phyloP scores from a whole-genome alignment of 2,113 vertebrate species.

The Erythrocercus mccallii region DNA sequence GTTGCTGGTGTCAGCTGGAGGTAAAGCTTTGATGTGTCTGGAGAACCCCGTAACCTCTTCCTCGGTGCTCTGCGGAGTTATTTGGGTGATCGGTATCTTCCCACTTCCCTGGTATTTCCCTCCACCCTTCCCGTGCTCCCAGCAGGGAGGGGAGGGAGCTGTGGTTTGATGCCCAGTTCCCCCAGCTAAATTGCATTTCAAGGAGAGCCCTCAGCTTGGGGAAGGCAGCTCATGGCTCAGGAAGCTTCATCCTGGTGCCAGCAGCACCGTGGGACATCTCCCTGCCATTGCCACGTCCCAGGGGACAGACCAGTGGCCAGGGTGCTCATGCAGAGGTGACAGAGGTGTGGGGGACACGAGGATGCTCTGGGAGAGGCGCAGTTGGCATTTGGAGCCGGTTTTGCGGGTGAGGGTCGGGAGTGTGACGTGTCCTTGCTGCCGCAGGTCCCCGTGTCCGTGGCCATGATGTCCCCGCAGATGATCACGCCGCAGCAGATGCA shows the following conservation, averaged over 20 bases:
- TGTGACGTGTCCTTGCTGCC: not conserved
- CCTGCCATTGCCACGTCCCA: fast-evolving
- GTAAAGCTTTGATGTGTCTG: constrained; percentile 48
- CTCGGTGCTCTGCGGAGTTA: not conserved
- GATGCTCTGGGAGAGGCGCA: not conserved
- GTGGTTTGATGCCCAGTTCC: not conserved
- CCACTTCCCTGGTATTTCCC: not conserved
- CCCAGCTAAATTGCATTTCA: not conserved
- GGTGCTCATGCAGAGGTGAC: not conserved
- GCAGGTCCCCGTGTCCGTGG: constrained; percentile 95
- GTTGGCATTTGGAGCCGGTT: fast-evolving
- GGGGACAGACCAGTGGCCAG: not conserved
- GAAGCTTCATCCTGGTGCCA: not conserved
- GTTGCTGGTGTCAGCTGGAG: constrained; percentile 39
- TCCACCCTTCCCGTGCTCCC: not conserved
- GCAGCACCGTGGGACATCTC: fast-evolving
- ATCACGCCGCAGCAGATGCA: constrained; percentile 99
- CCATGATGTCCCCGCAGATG: constrained; percentile 99
- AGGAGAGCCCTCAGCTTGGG: not conserved
- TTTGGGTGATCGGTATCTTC: not conserved
- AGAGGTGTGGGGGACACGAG: fast-evolving
- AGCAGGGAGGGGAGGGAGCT: not conserved
- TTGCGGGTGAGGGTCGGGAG: not conserved
- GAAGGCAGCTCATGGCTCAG: fast-evolving
- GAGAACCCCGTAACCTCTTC: constrained; percentile 15